Evolutionary conservation across 2,797 vertebrate species (phyloP).

Genomic region (Lindbergichthys nudifrons): DNA sequence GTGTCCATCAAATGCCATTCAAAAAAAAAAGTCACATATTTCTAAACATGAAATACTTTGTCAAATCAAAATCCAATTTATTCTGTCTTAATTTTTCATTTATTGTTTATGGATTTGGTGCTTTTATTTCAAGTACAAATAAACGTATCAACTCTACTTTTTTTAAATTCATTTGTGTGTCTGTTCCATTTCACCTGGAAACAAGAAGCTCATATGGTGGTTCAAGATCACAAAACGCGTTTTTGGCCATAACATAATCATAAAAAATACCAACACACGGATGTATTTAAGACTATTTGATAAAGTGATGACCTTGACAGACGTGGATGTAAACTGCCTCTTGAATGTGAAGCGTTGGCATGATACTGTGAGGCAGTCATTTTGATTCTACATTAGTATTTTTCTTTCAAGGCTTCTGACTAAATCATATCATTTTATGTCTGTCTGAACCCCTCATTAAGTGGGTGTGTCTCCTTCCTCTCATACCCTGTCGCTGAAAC

Average conservation of each 20-base stretch:
- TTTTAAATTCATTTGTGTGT: background rate
- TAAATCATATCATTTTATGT: slow-evolving; percentile 58
- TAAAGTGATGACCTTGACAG: too few species aligned
- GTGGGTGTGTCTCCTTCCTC: slow-evolving; percentile 39
- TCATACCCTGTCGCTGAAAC: slow-evolving; percentile 31
- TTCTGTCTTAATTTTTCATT: slow-evolving; percentile 10
- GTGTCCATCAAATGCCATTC: slow-evolving; percentile 19
- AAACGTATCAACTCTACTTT: slow-evolving; percentile 35
- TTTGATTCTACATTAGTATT: slow-evolving; percentile 36
- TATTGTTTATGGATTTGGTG: slow-evolving; percentile 17
- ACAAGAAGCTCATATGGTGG: too few species aligned
- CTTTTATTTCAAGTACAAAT: slow-evolving; percentile 51
- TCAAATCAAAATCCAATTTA: slow-evolving; percentile 32
- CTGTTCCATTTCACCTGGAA: too few species aligned
- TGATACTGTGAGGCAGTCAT: too few species aligned
- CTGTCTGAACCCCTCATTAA: slow-evolving; percentile 47
- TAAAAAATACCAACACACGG: too few species aligned
- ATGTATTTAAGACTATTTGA: too few species aligned
- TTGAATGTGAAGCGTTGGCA: too few species aligned
- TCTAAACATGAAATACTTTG: slow-evolving; percentile 32
- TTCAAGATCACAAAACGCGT: too few species aligned
- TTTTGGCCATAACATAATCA: too few species aligned
- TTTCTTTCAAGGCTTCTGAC: slow-evolving; percentile 20
- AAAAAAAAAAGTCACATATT: slow-evolving; percentile 14
- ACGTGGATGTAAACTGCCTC: too few species aligned